Evolutionary conservation across 1,140 invertebrate genomes (phyloP), one percentile per base, ranked within the genome.

Genomic region (Melitaea cinxia): DNA sequence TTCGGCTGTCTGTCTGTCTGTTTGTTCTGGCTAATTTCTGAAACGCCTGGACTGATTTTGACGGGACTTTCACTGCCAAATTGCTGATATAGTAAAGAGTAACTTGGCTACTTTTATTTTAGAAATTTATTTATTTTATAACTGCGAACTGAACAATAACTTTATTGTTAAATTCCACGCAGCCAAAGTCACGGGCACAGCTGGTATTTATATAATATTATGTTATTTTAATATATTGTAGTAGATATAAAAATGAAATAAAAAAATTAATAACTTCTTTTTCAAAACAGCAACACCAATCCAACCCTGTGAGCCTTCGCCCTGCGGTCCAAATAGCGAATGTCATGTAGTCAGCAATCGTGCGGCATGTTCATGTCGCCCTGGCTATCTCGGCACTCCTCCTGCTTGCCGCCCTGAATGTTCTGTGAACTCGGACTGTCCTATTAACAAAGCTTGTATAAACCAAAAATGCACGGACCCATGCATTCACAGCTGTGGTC

Each of bases 401-500:
- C 95, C 95, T 0, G 91, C 90, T 14, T 96, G 96, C 73, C 93
- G 96, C 17, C 96, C 96, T 0, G 95, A 96, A 84, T 97, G 96
- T 82, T 91, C 95, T 17, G 94, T 96, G 0, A 95, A 94, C 72
- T 95, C 95, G 0, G 96, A 97, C 80, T 97, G 96, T 72, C 87
- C 91, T 14, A 92, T 92, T 26, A 91, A 95, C 59, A 91, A 94
- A 79, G 94, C 96, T 39, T 97, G 96, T 71, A 95, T 97, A 55
- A 93, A 94, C 66, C 94, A 95, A 70, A 96, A 96, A 80, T 97
- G 96, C 80, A 91, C 91, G 53, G 96, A 97, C 91, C 96, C 96
- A 4, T 98, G 96, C 72, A 91, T 93, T 12, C 94, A 94, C 49
- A 94, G 94, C 6, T 98, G 96, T 80, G 96, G 96, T 3, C 89